phyloP scores from a whole-genome alignment of 2,113 vertebrate genomes.

The Struthidea cinerea region DNA sequence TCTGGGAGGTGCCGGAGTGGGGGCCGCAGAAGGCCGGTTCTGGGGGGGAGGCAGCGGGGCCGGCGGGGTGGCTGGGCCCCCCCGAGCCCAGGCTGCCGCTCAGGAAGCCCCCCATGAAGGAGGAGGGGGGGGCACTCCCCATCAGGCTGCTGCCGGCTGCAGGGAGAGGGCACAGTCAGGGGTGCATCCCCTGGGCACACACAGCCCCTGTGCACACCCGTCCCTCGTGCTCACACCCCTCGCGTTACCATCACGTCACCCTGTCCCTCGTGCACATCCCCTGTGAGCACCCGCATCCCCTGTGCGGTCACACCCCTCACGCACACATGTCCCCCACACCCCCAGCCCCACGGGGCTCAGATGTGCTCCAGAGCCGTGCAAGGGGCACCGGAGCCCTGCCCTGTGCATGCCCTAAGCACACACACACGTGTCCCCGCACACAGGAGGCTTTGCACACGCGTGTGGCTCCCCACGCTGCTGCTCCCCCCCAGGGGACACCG shows the following conservation, averaged over 20 bases:
- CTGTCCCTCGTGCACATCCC: accelerated
- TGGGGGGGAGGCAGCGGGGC: conserved; percentile 84
- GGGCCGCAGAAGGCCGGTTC: conserved; percentile 88
- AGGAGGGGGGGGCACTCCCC: conserved; percentile 85
- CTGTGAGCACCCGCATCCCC: accelerated
- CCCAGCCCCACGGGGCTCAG: neutral
- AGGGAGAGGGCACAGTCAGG: neutral
- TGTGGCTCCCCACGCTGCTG: neutral
- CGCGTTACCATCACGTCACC: accelerated
- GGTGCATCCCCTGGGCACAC: neutral
- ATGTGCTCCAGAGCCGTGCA: accelerated
- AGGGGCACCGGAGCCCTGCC: neutral
- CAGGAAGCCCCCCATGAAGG: conserved; percentile 97
- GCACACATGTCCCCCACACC: accelerated
- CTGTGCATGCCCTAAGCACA: accelerated
- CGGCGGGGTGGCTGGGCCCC: conserved; percentile 82
- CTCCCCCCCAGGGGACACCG: accelerated
- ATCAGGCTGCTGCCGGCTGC: conserved; percentile 89
- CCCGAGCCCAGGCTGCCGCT: conserved; percentile 90
- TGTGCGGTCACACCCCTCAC: accelerated
- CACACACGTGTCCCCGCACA: neutral
- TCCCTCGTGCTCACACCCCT: neutral
- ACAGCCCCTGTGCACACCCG: accelerated
- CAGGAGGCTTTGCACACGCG: accelerated
- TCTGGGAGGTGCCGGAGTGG: conserved; percentile 90